These are phyloP conservation scores for Odontomyia ornata DNA, from an alignment of 2,888 invertebrate genomes.

Conservation along the genomic window DNA sequence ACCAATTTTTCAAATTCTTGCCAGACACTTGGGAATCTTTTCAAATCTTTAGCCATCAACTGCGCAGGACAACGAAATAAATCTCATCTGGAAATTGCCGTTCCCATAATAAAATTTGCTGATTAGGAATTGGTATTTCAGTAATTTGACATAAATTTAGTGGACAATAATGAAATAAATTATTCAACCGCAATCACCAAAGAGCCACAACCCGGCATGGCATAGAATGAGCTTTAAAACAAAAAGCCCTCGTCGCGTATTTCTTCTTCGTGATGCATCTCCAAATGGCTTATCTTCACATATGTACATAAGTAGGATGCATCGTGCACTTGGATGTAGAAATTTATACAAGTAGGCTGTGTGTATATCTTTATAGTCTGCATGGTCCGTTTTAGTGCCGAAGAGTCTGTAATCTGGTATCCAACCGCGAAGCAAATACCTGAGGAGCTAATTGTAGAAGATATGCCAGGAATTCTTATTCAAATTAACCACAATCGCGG, in stretches of 20 bases:
- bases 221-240: neutral
- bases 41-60: neutral
- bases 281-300: constrained; percentile 18
- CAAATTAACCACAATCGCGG: constrained; percentile 48
- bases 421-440: constrained; percentile 48
- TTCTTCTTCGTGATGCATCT: constrained; percentile 9
- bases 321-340: too few species aligned
- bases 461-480: constrained; percentile 50
- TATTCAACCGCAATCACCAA: constrained; percentile 45
- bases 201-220: neutral
- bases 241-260: constrained; percentile 29
- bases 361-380: too few species aligned
- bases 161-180: constrained; percentile 49
- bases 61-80: constrained; percentile 5
- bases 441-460: constrained; percentile 49
- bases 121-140: constrained; percentile 31
- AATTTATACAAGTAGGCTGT: neutral
- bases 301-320: neutral
- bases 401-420: constrained; percentile 37
- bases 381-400: constrained; percentile 13
- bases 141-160: constrained; percentile 44
- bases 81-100: neutral
- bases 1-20: too few species aligned
- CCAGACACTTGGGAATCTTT: too few species aligned
- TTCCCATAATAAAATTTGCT: constrained; percentile 34